Base-by-base conservation (phyloP, 2,113 vertebrate species). In the Rhinogobius similis region DNA sequence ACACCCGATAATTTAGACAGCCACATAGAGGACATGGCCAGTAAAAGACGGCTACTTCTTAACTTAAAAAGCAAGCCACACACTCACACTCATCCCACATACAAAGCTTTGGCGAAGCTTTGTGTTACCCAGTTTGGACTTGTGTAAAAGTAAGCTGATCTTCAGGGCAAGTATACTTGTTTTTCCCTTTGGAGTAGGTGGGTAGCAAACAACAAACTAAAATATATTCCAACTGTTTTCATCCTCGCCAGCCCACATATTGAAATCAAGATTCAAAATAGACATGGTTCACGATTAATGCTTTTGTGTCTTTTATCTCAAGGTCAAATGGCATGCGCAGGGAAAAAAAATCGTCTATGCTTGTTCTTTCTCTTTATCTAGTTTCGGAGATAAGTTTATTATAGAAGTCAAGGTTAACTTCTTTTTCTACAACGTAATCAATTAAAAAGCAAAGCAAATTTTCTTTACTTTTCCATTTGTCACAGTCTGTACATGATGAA, bases 91-190 rank as follows among this genome's bases (percentile, higher is more conserved):
- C 62, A 36, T 61, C 24, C 69, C 64, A 72, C 63, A 73, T 73
- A 78, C 65, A 71, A n/a, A 75, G 41, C 79, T 67, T 58, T 74
- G 77, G 68, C 68, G 62, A 70, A 74, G 75, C 66, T 83, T 78
- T 86, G 78, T 83, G 75, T 84, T 72, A 78, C 82, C 84, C 84
- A 86, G 80, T 86, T 87, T 77, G 84, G 81, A 65, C 69, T 67
- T 59, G 73, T 77, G 82, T 78, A 26, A 46, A 32, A 69, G 0
- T 20, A 23, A 83, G 69, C 59, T 67, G 36, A 67, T 76, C 39
- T 43, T 65, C 38, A 11, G 39, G 70, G 79, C 26, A 56, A 65
- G 68, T 79, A 68, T 66, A 73, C 32, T 67, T 38, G 4, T 24
- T 21, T 50, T 26, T 50, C 16, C 13, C n/a, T 26, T 8, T 23